Percentiles rank a stretch among this genome's conserved stretches.
Evolutionary conservation across 2,113 vertebrate species (phyloP).

Genomic region (Corythoichthys haematopterus): DNA sequence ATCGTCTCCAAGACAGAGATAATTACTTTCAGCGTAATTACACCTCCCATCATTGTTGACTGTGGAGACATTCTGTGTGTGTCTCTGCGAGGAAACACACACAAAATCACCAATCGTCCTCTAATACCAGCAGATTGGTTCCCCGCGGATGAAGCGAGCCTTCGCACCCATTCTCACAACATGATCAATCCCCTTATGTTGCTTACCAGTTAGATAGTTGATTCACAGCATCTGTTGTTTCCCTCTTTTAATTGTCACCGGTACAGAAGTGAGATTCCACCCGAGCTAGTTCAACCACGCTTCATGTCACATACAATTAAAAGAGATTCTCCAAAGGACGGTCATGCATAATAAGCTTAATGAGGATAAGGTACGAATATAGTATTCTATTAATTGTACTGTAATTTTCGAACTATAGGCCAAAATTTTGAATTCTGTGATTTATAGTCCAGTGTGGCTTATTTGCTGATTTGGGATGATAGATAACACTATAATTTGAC

Average conservation of each 20-base stretch:
- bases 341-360: background rate
- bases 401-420: too few species aligned
- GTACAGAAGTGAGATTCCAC: background rate
- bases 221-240: background rate
- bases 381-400: too few species aligned
- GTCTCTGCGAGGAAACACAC: constrained; percentile 55
- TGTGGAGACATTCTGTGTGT: constrained; percentile 29
- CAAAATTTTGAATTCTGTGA: too few species aligned
- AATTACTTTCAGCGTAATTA: constrained; percentile 66
- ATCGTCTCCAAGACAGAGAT: constrained; percentile 44
- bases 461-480: too few species aligned
- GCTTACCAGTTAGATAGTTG: constrained; percentile 14
- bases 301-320: background rate
- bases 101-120: constrained; percentile 53
- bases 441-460: too few species aligned
- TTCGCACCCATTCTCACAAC: constrained; percentile 13
- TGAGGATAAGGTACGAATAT: background rate
- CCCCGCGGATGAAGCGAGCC: constrained; percentile 43
- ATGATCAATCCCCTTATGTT: constrained; percentile 36
- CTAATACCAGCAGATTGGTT: constrained; percentile 48
- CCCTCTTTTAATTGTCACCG: background rate
- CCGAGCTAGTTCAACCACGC: background rate
- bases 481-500: too few species aligned
- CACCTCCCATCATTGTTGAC: constrained; percentile 59
- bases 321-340: background rate